A percentile compares a stretch with the other conserved stretches of the same genome.
Conservation (phyloP, 2,797 vertebrate genomes). For the Gastrophryne carolinensis region DNA sequence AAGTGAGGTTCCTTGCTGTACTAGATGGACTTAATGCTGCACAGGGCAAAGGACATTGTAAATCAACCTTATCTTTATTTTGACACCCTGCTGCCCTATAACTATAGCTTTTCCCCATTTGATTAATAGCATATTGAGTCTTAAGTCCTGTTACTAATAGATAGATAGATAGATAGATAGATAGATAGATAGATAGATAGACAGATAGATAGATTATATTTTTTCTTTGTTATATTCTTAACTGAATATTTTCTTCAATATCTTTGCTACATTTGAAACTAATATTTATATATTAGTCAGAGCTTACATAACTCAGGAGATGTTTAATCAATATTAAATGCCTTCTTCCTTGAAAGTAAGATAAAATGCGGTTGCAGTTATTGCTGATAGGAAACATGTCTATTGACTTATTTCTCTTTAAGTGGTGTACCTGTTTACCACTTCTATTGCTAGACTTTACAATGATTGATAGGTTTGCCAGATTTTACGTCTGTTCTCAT, state of each 20-base stretch:
- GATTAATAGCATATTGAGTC: too few relatives aligned
- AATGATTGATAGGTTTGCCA: conserved; percentile 67
- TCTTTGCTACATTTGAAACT: not conserved
- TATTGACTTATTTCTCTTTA: conserved; percentile 51
- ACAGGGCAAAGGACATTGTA: too few relatives aligned
- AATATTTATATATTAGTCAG: not conserved
- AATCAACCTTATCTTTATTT: too few relatives aligned
- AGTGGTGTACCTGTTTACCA: conserved; percentile 58
- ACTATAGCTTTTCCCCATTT: too few relatives aligned
- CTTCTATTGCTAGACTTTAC: conserved; percentile 60
- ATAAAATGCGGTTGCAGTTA: conserved; percentile 51
- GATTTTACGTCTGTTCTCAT: conserved; percentile 68
- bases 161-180: not conserved
- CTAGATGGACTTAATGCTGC: too few relatives aligned
- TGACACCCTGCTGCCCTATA: too few relatives aligned
- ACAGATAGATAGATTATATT: too few relatives aligned
- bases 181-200: not conserved
- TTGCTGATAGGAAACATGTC: conserved; percentile 55
- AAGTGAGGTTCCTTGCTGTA: too few relatives aligned
- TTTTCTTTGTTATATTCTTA: too few relatives aligned
- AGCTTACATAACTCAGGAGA: not conserved
- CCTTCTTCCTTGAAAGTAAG: conserved; percentile 1
- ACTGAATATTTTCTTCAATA: too few relatives aligned
- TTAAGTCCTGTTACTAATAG: too few relatives aligned
- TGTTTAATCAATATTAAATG: conserved; percentile 11